These are phyloP conservation scores for Cairina moschata DNA, from an alignment of 2,113 vertebrate genomes.

Conservation along the genomic window DNA sequence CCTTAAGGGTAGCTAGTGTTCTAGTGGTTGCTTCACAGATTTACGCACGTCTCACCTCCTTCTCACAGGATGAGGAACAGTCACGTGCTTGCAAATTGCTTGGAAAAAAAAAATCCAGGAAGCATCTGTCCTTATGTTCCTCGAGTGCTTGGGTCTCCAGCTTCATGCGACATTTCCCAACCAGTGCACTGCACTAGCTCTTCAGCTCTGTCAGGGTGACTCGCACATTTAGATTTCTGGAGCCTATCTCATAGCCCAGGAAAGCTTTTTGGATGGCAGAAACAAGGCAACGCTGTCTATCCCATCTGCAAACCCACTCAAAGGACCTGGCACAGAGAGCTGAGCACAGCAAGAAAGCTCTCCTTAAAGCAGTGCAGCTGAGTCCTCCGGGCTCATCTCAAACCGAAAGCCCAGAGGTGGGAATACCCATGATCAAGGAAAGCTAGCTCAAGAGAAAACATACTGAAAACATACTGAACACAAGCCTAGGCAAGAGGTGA, in stretches of 20 bases:
- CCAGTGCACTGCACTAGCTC: not conserved
- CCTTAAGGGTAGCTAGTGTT: not conserved
- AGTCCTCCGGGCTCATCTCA: not conserved
- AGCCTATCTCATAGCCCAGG: not conserved
- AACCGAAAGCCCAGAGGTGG: not conserved
- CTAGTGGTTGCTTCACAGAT: not conserved
- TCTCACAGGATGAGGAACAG: not conserved
- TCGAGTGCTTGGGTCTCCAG: not conserved
- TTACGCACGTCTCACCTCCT: slow-evolving; percentile 10
- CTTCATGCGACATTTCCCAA: not conserved
- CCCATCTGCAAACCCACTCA: not conserved
- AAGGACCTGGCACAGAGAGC: not conserved
- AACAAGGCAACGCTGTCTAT: not conserved
- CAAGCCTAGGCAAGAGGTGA: not conserved
- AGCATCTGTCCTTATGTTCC: not conserved
- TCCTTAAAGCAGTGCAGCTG: not conserved
- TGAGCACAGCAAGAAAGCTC: not conserved
- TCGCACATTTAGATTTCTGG: not conserved
- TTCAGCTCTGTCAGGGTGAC: not conserved
- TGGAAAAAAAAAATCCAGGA: not conserved
- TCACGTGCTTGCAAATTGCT: not conserved
- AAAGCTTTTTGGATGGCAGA: not conserved
- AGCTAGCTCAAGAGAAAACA: not conserved
- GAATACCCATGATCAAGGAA: not conserved
- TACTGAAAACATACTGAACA: not conserved